phyloP scores from a whole-genome alignment of 2,797 vertebrate species.

The Spizella passerina region DNA sequence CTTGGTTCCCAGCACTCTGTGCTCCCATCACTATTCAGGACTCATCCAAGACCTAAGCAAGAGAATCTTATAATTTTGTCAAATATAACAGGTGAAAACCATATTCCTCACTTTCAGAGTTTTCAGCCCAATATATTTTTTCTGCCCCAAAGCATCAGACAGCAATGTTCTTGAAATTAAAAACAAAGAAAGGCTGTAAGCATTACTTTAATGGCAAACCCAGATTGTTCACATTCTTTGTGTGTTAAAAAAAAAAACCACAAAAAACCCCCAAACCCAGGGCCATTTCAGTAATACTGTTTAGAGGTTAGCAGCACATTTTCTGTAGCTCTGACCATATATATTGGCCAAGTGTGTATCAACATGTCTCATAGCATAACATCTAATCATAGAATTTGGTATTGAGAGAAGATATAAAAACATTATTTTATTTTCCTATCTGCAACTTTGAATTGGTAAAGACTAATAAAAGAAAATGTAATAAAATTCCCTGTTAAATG shows the following conservation, averaged over 20 bases:
- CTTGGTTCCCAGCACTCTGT: not conserved
- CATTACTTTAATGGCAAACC: not conserved
- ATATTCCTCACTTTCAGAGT: not conserved
- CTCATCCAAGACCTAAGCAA: not conserved
- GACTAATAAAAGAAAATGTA: conserved; percentile 45
- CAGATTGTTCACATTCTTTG: not conserved
- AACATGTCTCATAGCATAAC: not conserved
- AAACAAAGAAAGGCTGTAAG: not conserved
- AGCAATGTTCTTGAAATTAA: not conserved
- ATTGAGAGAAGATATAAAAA: conserved; percentile 24
- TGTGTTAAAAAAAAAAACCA: not conserved
- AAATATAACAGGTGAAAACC: not conserved
- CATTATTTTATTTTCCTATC: conserved; percentile 32
- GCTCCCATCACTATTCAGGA: not conserved
- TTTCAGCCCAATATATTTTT: not conserved
- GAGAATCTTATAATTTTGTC: not conserved
- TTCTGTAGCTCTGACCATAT: not conserved
- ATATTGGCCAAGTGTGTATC: not conserved
- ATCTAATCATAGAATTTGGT: conserved; percentile 17
- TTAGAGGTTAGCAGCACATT: not conserved
- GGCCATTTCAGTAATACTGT: not conserved
- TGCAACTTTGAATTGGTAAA: conserved; percentile 28
- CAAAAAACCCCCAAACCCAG: fast-evolving
- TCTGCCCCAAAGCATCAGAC: not conserved
- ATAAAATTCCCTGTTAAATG: conserved; percentile 53